A percentile compares a stretch with the other conserved stretches of the same genome.
Conservation (phyloP, 2,888 invertebrate species). For the Epirrhoe tristata region DNA sequence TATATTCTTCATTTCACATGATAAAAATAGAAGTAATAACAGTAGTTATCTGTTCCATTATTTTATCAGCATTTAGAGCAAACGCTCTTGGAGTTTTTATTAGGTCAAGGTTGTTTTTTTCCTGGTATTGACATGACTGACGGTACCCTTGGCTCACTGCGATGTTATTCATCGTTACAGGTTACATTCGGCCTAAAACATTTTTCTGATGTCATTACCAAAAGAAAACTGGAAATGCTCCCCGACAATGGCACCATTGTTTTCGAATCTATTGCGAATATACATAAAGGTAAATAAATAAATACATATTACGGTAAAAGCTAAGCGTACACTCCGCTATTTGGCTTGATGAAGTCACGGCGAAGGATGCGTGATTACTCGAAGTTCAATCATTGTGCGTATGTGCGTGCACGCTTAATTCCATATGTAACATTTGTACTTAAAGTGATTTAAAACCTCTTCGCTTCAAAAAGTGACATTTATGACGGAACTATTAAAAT, state of each 20-base stretch:
- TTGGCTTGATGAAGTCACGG: not conserved
- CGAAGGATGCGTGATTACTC: not conserved
- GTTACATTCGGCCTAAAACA: conserved; percentile 89
- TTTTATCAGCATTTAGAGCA: not conserved
- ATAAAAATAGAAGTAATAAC: not conserved
- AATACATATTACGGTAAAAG: not conserved
- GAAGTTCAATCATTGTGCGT: conserved; percentile 6
- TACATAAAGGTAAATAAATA: conserved; percentile 87
- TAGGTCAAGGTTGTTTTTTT: conserved; percentile 9
- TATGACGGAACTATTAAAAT: conserved; percentile 26
- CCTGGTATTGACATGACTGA: not conserved
- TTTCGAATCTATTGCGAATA: conserved; percentile 95
- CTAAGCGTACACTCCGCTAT: conserved; percentile 9
- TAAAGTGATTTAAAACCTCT: conserved; percentile 4
- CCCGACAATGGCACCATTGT: conserved; percentile 97
- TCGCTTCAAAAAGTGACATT: conserved; percentile 8
- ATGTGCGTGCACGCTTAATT: conserved; percentile 4
- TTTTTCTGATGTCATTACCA: conserved; percentile 96
- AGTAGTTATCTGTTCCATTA: not conserved
- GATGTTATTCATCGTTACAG: conserved; percentile 52
- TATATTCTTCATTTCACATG: not conserved
- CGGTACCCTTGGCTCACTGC: conserved; percentile 6
- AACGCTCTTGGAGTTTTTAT: not conserved
- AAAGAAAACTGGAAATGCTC: conserved; percentile 96
- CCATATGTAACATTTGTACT: not conserved